Conservation (phyloP, 1,140 invertebrate genomes). For the Ceratosolen solmsi region DNA sequence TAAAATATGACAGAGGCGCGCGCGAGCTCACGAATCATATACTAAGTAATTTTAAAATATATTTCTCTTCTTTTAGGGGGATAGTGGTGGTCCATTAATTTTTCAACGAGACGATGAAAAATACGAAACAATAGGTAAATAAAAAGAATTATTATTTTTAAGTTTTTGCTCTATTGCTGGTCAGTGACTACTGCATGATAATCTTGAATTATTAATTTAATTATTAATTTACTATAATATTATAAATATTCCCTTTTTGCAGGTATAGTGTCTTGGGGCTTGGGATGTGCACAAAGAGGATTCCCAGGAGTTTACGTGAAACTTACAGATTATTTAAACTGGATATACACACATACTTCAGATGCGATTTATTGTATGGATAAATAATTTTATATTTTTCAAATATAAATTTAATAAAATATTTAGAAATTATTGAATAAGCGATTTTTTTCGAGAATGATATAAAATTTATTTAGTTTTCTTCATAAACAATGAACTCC, state of each 20-base stretch:
- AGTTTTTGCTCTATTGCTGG: background rate
- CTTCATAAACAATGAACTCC: slow-evolving; percentile 24
- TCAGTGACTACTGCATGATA: background rate
- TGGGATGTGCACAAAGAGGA: slow-evolving; percentile 75
- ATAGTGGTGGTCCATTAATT: slow-evolving; percentile 76
- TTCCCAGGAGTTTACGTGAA: slow-evolving; percentile 78
- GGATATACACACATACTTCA: slow-evolving; percentile 72
- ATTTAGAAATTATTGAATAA: slow-evolving; percentile 37
- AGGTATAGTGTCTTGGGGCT: slow-evolving; percentile 75
- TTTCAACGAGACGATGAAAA: slow-evolving; percentile 65
- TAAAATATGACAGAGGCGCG: too few species aligned
- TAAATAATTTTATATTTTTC: slow-evolving; percentile 46
- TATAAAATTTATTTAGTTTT: slow-evolving; percentile 36
- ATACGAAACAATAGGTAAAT: slow-evolving; percentile 72
- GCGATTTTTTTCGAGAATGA: slow-evolving; percentile 40
- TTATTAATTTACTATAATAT: slow-evolving; percentile 6
- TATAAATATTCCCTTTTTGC: slow-evolving; percentile 4
- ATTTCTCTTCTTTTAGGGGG: slow-evolving; percentile 76
- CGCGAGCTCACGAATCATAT: too few species aligned
- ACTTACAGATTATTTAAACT: slow-evolving; percentile 75
- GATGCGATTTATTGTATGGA: slow-evolving; percentile 65
- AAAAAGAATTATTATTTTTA: slow-evolving; percentile 13
- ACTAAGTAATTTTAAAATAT: too few species aligned
- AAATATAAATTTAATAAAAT: slow-evolving; percentile 11
- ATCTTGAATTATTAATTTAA: background rate